Conservation (phyloP, 2,113 vertebrate genomes). For the Dascyllus trimaculatus region DNA sequence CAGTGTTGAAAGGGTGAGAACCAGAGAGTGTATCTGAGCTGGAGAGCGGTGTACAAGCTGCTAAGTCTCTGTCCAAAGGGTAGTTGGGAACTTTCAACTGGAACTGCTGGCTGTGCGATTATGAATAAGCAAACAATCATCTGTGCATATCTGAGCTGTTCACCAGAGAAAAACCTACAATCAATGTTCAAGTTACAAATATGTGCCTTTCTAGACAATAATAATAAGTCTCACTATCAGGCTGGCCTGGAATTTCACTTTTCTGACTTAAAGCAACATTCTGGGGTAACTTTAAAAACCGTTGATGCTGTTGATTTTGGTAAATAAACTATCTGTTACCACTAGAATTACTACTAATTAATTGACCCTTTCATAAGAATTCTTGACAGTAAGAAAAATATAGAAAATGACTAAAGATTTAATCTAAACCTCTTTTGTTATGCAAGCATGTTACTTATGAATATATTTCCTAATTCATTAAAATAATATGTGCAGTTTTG, state of each 20-base stretch:
- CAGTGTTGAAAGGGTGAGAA: constrained; percentile 74
- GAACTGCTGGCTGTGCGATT: constrained; percentile 1
- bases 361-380: too few species aligned
- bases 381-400: too few species aligned
- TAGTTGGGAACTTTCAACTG: constrained; percentile 9
- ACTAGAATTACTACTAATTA: too few species aligned
- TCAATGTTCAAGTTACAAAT: not conserved
- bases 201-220: too few species aligned
- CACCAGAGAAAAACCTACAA: not conserved
- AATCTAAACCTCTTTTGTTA: too few species aligned
- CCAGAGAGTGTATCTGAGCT: constrained; percentile 53
- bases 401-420: too few species aligned
- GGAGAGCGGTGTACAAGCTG: constrained; percentile 27
- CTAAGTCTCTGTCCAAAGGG: constrained; percentile 8
- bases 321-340: too few species aligned
- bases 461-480: too few species aligned
- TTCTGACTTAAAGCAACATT: not conserved
- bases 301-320: too few species aligned
- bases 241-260: not conserved
- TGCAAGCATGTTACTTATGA: too few species aligned
- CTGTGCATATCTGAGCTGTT: not conserved
- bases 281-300: too few species aligned
- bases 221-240: not conserved
- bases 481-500: too few species aligned
- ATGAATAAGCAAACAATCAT: not conserved